Base-by-base conservation (phyloP, 2,113 vertebrate genomes). In the Nothocercus nigrocapillus region DNA sequence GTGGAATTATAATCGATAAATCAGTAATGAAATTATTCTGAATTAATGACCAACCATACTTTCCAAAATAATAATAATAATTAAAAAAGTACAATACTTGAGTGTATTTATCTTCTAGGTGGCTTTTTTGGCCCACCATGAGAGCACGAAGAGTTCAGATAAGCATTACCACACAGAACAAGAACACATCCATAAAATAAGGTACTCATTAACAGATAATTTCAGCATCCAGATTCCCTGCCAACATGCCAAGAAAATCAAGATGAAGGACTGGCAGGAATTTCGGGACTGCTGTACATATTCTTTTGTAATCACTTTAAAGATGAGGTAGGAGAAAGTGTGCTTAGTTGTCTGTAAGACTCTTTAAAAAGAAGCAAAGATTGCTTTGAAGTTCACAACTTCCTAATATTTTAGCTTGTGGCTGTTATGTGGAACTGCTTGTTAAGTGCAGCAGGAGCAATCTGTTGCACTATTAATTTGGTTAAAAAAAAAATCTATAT, bases 191-290 rank as follows among this genome's bases (percentile, higher is more conserved):
- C 76, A 45, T 88, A 84, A 96, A 79, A 72, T 80, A 66, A 95
- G 42, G 63, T 83, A 86, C 94, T 93, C 89, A 94, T 97, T 97
- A 97, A 87, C 44, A 82, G 44, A 44, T 78, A 90, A 93, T 78
- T 84, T 95, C 73, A 90, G 73, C 15, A 1, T 44, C 82, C 80
- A 67, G 82, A 84, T 90, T 94, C 94, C 84, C 82, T 90, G 76
- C 66, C 5, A 18, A 64, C 14, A 92, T 94, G 91, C 94, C 96
- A 96, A 95, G 92, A 96, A 96, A 94, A 95, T 16, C 2, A 5
- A 95, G 96, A 97, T 97, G 69, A 96, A 97, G 92, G 69, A 91
- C 90, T 92, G 94, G 90, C 82, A 96, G 77, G 94, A 85, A 94
- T 76, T 94, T 80, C 82, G 89, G 79, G 18, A 74, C 90, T 82